phyloP scores from a whole-genome alignment of 2,797 vertebrate genomes.

The Myioborus miniatus region DNA sequence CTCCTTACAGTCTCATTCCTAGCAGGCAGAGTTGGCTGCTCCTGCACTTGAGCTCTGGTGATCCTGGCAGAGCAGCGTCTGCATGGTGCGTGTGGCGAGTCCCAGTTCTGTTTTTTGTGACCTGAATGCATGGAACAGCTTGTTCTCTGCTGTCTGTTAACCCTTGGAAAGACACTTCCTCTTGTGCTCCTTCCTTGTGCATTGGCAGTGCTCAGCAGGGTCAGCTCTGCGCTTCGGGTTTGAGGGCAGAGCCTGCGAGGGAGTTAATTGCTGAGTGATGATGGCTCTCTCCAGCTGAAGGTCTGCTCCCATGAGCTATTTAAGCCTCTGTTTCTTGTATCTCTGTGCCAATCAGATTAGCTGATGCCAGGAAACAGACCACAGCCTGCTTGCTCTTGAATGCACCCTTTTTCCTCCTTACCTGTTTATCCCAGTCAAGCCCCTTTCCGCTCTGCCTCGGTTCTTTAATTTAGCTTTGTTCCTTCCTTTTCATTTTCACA shows the following conservation, averaged over 20 bases:
- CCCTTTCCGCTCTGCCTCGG: not conserved
- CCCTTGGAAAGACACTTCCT: not conserved
- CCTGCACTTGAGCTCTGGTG: not conserved
- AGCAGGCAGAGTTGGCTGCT: not conserved
- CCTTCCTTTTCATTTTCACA: slow-evolving; percentile 40
- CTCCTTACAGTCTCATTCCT: not conserved
- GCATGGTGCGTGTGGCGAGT: not conserved
- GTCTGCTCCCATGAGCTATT: slow-evolving; percentile 51
- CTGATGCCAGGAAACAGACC: slow-evolving; percentile 61
- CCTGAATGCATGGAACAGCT: slow-evolving; percentile 11
- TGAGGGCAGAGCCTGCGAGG: not conserved
- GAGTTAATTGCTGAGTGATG: slow-evolving; percentile 48
- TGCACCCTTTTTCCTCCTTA: slow-evolving; percentile 58
- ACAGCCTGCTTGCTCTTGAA: slow-evolving; percentile 27
- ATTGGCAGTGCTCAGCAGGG: not conserved
- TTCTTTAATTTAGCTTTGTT: slow-evolving; percentile 31
- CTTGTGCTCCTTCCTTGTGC: not conserved
- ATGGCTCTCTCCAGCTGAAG: slow-evolving; percentile 41
- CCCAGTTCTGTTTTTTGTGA: slow-evolving; percentile 26
- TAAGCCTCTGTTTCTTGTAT: slow-evolving; percentile 56
- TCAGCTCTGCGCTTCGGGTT: not conserved
- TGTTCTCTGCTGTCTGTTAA: slow-evolving; percentile 40
- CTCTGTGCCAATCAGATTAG: slow-evolving; percentile 61
- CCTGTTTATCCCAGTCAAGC: slow-evolving; percentile 47
- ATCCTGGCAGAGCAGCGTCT: not conserved